phyloP scores from a whole-genome alignment of 2,888 invertebrate genomes.

The Pollenia angustigena region DNA sequence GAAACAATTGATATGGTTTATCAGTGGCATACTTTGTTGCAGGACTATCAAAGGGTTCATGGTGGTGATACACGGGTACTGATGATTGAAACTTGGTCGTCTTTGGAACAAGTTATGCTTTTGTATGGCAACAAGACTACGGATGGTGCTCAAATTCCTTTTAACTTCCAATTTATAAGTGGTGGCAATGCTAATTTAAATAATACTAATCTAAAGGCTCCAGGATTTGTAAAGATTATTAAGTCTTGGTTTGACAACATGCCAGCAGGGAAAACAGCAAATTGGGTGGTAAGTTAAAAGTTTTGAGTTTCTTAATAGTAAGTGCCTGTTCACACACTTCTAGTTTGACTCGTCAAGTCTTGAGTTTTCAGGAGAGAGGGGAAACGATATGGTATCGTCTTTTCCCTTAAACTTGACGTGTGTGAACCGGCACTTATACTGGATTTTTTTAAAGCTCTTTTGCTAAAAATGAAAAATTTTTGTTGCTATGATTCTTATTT shows the following conservation, averaged over 20 bases:
- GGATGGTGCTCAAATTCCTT: constrained; percentile 87
- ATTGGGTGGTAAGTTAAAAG: constrained; percentile 87
- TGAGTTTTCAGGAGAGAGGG: too few species aligned
- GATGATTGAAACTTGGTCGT: constrained; percentile 87
- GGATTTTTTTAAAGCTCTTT: neutral
- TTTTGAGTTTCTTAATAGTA: neutral
- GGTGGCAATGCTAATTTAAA: constrained; percentile 85
- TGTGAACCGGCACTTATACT: too few species aligned
- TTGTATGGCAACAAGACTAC: constrained; percentile 86
- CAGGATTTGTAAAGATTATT: constrained; percentile 85
- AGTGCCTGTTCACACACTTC: too few species aligned
- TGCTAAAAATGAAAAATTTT: neutral
- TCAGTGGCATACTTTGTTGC: constrained; percentile 87
- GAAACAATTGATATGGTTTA: constrained; percentile 89
- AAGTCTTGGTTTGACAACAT: constrained; percentile 86
- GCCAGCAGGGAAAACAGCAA: constrained; percentile 85
- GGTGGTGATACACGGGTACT: constrained; percentile 85
- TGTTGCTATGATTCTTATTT: neutral
- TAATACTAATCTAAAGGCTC: constrained; percentile 81
- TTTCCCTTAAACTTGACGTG: too few species aligned
- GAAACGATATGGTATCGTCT: too few species aligned
- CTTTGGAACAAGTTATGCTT: constrained; percentile 84
- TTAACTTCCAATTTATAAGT: constrained; percentile 87
- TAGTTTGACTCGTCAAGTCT: too few species aligned
- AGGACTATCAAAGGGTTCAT: constrained; percentile 85